Evolutionary conservation across 1,140 invertebrate genomes (phyloP).

Genomic region (Drosophila suzukii): DNA sequence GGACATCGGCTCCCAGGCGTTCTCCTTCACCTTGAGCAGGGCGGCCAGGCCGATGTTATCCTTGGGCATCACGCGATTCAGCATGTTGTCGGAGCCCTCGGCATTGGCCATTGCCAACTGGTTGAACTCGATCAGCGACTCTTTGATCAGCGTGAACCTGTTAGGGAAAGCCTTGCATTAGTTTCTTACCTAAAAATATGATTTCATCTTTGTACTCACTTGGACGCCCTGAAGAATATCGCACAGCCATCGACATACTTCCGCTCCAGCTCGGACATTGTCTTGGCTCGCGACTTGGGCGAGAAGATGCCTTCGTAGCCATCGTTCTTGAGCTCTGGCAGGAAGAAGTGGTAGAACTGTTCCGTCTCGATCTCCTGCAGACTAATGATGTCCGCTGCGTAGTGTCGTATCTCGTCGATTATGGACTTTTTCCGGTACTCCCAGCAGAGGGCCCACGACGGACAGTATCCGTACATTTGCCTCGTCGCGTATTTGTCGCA

Average conservation of each 20-base stretch:
- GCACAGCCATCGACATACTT: slow-evolving; percentile 99
- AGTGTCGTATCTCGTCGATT: slow-evolving; percentile 97
- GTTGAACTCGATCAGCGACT: slow-evolving; percentile 99
- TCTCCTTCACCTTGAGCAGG: slow-evolving; percentile 96
- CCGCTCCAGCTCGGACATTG: slow-evolving; percentile 98
- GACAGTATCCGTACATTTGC: slow-evolving; percentile 99
- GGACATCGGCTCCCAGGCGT: slow-evolving; percentile 94
- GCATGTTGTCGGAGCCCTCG: slow-evolving; percentile 98
- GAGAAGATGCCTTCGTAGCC: slow-evolving; percentile 99
- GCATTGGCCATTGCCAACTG: slow-evolving; percentile 99
- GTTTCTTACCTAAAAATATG: not conserved
- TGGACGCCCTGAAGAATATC: slow-evolving; percentile 97
- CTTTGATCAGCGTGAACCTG: slow-evolving; percentile 97
- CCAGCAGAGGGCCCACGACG: slow-evolving; percentile 98
- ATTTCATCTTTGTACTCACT: slow-evolving; percentile 87
- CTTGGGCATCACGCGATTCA: slow-evolving; percentile 99
- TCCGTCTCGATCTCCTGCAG: slow-evolving; percentile 99
- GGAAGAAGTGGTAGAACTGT: slow-evolving; percentile 98
- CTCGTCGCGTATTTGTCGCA: slow-evolving; percentile 99
- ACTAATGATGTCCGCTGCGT: slow-evolving; percentile 99
- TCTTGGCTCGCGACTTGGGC: slow-evolving; percentile 98
- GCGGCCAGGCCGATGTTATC: slow-evolving; percentile 99
- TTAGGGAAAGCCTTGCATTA: slow-evolving; percentile 24
- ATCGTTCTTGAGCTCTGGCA: slow-evolving; percentile 96
- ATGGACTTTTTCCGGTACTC: slow-evolving; percentile 99